Percentiles rank a stretch among this genome's conserved stretches.
phyloP scores from a whole-genome alignment of 1,140 invertebrate species.

The Zaprionus nigranus region DNA sequence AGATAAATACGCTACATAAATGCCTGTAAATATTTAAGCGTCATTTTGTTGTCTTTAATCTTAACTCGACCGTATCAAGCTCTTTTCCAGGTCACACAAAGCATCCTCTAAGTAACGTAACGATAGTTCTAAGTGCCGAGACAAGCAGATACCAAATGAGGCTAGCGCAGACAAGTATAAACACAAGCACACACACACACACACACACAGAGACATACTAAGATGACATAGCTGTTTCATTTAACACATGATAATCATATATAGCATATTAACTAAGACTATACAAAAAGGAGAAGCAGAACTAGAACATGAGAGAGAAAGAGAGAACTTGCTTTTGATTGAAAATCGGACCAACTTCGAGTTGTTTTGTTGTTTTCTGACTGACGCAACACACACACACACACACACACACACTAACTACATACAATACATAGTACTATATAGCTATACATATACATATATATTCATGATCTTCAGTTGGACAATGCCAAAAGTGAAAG shows the following conservation, averaged over 20 bases:
- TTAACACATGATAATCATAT: conserved; percentile 34
- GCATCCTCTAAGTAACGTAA: conserved; percentile 34
- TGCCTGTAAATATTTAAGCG: conserved; percentile 75
- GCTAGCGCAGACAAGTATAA: conserved; percentile 13
- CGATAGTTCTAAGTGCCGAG: conserved; percentile 22
- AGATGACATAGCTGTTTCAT: conserved; percentile 28
- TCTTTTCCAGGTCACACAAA: conserved; percentile 52
- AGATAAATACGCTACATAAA: conserved; percentile 56
- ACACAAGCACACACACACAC: neutral
- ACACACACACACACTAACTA: neutral
- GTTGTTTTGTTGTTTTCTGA: conserved; percentile 25
- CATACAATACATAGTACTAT: conserved; percentile 15
- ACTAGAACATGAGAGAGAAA: neutral
- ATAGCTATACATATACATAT: conserved; percentile 19
- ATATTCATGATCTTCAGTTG: conserved; percentile 3
- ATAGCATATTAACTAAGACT: conserved; percentile 12
- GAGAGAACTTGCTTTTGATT: conserved; percentile 11
- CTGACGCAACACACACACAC: conserved; percentile 8
- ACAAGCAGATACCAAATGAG: conserved; percentile 18
- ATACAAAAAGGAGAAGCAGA: neutral
- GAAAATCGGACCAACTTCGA: conserved; percentile 46
- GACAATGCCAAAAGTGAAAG: conserved; percentile 10
- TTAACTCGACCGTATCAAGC: conserved; percentile 22
- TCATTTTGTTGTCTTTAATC: conserved; percentile 37
- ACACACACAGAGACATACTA: conserved; percentile 10